phyloP scores from a whole-genome alignment of 2,113 vertebrate genomes.

The Cottus gobio region DNA sequence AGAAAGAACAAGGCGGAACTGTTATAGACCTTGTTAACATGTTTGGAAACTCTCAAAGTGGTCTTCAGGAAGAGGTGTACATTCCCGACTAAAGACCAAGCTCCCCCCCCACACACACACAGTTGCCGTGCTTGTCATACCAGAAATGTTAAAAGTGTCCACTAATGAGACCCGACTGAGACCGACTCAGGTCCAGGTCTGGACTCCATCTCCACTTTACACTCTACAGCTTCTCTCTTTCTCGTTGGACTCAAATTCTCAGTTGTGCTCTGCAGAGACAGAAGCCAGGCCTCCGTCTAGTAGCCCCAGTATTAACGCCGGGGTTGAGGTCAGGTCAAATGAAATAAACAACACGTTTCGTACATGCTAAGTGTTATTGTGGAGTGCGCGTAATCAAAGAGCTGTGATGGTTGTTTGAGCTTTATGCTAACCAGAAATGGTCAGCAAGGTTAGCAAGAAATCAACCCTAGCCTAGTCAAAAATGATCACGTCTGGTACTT shows the following conservation, averaged over 20 bases:
- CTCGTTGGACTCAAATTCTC: constrained; percentile 17
- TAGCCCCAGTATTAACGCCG: constrained; percentile 45
- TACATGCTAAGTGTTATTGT: constrained; percentile 37
- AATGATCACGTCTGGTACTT: constrained; percentile 3
- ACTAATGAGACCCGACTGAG: constrained; percentile 49
- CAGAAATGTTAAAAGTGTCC: constrained; percentile 58
- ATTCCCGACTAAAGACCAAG: constrained; percentile 28
- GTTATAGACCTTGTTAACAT: constrained; percentile 24
- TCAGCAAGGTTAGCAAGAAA: constrained; percentile 16
- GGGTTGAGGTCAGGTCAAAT: constrained; percentile 65
- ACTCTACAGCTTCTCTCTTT: constrained; percentile 15
- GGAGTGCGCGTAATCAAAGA: constrained; percentile 2
- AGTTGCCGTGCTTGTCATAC: constrained; percentile 53
- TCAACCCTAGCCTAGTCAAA: constrained; percentile 34
- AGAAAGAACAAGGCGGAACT: constrained; percentile 15
- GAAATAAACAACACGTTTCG: constrained; percentile 42
- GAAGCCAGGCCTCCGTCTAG: constrained; percentile 70
- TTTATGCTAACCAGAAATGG: constrained; percentile 24
- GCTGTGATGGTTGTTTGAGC: constrained; percentile 15
- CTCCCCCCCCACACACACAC: constrained; percentile 15
- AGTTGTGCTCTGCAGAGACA: constrained; percentile 57
- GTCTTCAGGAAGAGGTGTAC: not conserved
- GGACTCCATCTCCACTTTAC: constrained; percentile 64
- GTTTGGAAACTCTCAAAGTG: constrained; percentile 27
- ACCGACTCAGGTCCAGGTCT: constrained; percentile 40